Evolutionary conservation across 2,797 vertebrate genomes (phyloP), one percentile per base, ranked within the genome.

Genomic region (Sebastolobus altivelis): DNA sequence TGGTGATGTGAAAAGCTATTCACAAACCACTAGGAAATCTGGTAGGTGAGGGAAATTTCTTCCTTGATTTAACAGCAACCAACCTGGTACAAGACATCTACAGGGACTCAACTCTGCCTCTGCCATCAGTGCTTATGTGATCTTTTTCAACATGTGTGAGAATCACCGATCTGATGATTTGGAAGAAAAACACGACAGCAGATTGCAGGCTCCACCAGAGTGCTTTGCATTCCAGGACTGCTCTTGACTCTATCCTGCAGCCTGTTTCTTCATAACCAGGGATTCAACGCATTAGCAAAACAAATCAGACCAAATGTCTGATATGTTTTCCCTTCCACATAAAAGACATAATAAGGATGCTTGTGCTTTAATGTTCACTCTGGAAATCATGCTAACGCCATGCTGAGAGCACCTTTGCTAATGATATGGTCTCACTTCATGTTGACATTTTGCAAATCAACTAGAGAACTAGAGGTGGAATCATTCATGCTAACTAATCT

Each of bases 261-360:
- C 56, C 79, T 72, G 38, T 27, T 52, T 73, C 74, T 80, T 76
- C 31, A 49, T 71, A 80, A 71, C 55, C 12, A 20, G 13, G 49
- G 58, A 38, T 76, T 83, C 76, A 75, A 58, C 68, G 85, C 72
- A 87, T 90, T 82, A 84, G 61, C 74, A 80, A 66, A 91, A 87
- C 80, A 85, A 85, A 89, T 83, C 65, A 86, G 55, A 85, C 73
- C 74, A 87, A 90, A 88, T 73, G 62, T 59, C 59, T 16, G n/a
- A 66, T 61, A 67, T 75, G 59, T 72, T 80, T 73, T 58, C 74
- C 71, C 40, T 33, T 4, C 18, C 14, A 82, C 75, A 79, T 61
- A 77, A 79, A 85, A 85, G 58, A 77, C 81, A 58, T 83, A 73
- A 86, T 82, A 78, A 87, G 63, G 75, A 83, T 72, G 83, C 46